phyloP scores from a whole-genome alignment of 2,797 vertebrate species.

The Tachyglossus aculeatus region DNA sequence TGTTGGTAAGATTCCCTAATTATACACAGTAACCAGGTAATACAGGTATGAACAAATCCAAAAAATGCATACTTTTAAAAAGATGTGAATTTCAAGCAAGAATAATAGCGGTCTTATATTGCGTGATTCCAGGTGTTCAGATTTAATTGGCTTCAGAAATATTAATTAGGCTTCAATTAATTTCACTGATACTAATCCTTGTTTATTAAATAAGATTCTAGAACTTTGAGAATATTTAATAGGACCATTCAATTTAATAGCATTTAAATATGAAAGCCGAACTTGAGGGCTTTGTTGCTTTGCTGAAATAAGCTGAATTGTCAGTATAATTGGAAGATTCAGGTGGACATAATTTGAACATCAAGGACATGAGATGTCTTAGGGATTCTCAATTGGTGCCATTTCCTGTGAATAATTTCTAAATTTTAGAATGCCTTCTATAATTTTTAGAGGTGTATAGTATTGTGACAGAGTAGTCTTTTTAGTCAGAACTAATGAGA shows the following conservation, averaged over 20 bases:
- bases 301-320: not conserved
- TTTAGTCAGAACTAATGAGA: no score
- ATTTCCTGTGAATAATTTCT: not conserved
- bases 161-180: not conserved
- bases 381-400: not conserved
- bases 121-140: not conserved
- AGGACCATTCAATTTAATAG: not conserved
- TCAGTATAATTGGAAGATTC: not conserved
- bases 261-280: not conserved
- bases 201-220: not conserved
- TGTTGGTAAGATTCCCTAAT: no score
- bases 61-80: no score
- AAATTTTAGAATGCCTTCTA: not conserved
- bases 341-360: not conserved
- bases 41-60: no score
- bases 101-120: not conserved
- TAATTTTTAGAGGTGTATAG: no score
- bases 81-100: not conserved
- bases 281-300: not conserved
- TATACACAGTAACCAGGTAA: no score
- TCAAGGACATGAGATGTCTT: not conserved
- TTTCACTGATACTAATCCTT: not conserved
- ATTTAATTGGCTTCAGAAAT: conserved; percentile 12
- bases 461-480: no score
- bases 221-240: not conserved